These are phyloP conservation scores for Cottus gobio DNA, from an alignment of 2,113 vertebrate genomes.

Conservation along the genomic window DNA sequence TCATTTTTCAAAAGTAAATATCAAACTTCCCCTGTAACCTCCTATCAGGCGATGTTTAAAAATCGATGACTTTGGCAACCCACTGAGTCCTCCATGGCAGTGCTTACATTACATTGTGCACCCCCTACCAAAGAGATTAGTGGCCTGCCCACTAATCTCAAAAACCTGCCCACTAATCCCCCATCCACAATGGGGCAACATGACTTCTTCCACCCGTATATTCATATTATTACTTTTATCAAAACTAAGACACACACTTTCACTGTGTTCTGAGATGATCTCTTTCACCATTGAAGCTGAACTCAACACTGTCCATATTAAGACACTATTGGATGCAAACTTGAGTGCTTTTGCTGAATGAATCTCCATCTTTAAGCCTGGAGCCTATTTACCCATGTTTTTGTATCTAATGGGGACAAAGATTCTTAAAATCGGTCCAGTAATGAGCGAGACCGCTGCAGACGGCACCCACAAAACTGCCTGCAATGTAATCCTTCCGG, in stretches of 20 bases:
- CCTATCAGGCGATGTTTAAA: conserved; percentile 3
- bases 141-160: conserved; percentile 28
- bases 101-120: conserved; percentile 9
- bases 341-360: not conserved
- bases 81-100: not conserved
- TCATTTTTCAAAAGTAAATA: not conserved
- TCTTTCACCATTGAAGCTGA: not conserved
- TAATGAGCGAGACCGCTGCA: not conserved
- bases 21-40: not conserved
- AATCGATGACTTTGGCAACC: not conserved
- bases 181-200: conserved; percentile 34
- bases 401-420: not conserved
- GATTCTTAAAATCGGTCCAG: not conserved
- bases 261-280: conserved; percentile 7
- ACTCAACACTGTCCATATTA: not conserved
- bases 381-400: not conserved
- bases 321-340: not conserved
- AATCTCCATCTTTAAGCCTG: not conserved
- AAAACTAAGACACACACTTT: conserved; percentile 26
- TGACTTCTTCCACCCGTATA: conserved; percentile 9
- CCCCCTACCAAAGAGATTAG: conserved; percentile 28
- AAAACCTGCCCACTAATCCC: conserved; percentile 51
- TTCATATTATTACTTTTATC: conserved; percentile 36
- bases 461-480: not conserved
- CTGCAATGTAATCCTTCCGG: not conserved